Evolutionary conservation across 2,113 vertebrate species (phyloP).

Genomic region (Prunella himalayana): DNA sequence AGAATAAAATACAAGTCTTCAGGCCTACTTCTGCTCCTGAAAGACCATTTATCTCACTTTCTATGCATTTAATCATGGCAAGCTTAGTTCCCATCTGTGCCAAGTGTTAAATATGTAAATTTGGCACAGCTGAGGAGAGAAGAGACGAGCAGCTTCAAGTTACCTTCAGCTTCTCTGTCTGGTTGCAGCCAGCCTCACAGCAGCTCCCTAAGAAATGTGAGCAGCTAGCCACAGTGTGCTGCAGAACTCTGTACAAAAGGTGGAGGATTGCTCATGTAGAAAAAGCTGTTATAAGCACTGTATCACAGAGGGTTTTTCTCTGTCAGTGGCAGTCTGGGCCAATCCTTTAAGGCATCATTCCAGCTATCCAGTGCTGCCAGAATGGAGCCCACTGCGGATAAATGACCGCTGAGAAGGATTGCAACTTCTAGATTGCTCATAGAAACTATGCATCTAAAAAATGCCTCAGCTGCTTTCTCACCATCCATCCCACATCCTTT

Average conservation of each 20-base stretch:
- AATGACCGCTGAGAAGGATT: background rate
- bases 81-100: background rate
- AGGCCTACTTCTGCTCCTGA: background rate
- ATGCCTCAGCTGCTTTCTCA: constrained; percentile 61
- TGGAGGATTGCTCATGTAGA: background rate
- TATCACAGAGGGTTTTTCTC: background rate
- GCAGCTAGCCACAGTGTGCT: background rate
- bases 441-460: constrained; percentile 15
- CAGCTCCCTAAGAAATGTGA: background rate
- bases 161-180: background rate
- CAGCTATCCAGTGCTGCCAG: background rate
- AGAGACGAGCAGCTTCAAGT: background rate
- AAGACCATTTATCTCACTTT: background rate
- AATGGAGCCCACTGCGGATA: background rate
- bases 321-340: background rate
- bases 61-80: background rate
- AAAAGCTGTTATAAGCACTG: background rate
- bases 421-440: background rate
- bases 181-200: background rate
- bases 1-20: background rate
- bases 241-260: background rate
- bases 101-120: background rate
- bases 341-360: background rate
- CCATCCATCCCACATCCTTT: constrained; percentile 66
- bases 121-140: background rate